Evolutionary conservation across 2,888 invertebrate genomes (phyloP).

Genomic region (Baccha elongata): DNA sequence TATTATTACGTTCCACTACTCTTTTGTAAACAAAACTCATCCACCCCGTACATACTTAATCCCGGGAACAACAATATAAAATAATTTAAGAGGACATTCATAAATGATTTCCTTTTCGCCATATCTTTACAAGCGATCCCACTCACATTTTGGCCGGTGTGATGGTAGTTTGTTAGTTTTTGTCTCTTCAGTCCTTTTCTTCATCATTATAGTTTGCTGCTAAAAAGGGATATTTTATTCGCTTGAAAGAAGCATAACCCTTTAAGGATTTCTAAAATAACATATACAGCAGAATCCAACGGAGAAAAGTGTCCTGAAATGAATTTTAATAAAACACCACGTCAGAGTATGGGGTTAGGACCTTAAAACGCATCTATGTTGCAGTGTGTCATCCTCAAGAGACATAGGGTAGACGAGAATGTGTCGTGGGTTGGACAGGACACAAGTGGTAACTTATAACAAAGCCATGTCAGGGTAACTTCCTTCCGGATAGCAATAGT

Average conservation of each 20-base stretch:
- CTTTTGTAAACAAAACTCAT: constrained; percentile 11
- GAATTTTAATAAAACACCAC: constrained; percentile 70
- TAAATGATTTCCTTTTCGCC: constrained; percentile 65
- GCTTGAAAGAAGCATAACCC: constrained; percentile 20
- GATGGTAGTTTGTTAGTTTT: constrained; percentile 38
- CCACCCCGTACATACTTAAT: constrained; percentile 8
- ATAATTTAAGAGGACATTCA: constrained; percentile 72
- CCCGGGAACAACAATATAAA: constrained; percentile 56
- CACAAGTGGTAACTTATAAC: constrained; percentile 38
- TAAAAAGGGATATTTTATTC: constrained; percentile 15
- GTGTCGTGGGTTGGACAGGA: constrained; percentile 9
- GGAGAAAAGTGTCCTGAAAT: constrained; percentile 59
- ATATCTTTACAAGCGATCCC: constrained; percentile 36
- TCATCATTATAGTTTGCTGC: background rate
- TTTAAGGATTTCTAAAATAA: constrained; percentile 27
- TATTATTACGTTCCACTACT: constrained; percentile 65
- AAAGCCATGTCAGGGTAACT: constrained; percentile 56
- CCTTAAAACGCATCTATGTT: constrained; percentile 62
- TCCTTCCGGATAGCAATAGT: constrained; percentile 47
- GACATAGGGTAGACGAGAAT: too few relatives aligned
- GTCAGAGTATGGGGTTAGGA: constrained; percentile 27
- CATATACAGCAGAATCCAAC: background rate
- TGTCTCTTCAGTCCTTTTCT: constrained; percentile 26
- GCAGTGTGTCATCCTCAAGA: constrained; percentile 17
- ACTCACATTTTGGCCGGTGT: constrained; percentile 36